Base-by-base conservation (phyloP, 2,888 invertebrate species). In the Monoplex corrugatus region DNA sequence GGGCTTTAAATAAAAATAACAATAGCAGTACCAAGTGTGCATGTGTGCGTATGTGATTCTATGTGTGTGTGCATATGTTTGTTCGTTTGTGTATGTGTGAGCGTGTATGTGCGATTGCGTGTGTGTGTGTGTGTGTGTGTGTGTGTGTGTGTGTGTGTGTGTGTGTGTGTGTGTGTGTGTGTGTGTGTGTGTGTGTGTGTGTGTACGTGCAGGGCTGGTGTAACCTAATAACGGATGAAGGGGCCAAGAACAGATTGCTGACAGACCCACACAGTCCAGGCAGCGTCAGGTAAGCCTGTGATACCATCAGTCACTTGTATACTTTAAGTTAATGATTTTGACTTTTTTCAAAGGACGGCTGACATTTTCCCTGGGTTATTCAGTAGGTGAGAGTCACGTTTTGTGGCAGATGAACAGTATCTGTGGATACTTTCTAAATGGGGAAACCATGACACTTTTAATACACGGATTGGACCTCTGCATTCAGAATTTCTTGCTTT, bases 201-300 rank as follows among this genome's bases (percentile, higher is more conserved):
- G 10, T 10, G 72, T 44, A 43, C n/a, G 38, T 45, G 40, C 40
- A 83, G 68, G 83, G 68, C 35, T 63, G 72, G 63, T 72, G 83
- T 19, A 16, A 68, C 8, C 72, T 45, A 35, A 57, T 32, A 13
- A 85, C 10, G 6, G 50, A 45, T 10, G 85, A 43, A 57, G 85
- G 38, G 6, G 35, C 40, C 19, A 43, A 0, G n/a, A 8, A 63
- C 10, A 35, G 35, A 63, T 8, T 63, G 43, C n/a, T 68, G 44
- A 83, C 32, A 38, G 84, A 45, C 35, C 43, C 40, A 0, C 38
- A 82, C 63, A 85, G 85, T 45, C 63, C 68, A 16, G 13, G 13
- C 6, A 35, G 8, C 44, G 23, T 86, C 86, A 85, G 75, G 68
- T 85, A 88, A n/a, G n/a, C n/a, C n/a, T n/a, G n/a, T n/a, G n/a